Base-by-base conservation (phyloP, 2,797 vertebrate genomes). In the Craterocephalus amniculus region DNA sequence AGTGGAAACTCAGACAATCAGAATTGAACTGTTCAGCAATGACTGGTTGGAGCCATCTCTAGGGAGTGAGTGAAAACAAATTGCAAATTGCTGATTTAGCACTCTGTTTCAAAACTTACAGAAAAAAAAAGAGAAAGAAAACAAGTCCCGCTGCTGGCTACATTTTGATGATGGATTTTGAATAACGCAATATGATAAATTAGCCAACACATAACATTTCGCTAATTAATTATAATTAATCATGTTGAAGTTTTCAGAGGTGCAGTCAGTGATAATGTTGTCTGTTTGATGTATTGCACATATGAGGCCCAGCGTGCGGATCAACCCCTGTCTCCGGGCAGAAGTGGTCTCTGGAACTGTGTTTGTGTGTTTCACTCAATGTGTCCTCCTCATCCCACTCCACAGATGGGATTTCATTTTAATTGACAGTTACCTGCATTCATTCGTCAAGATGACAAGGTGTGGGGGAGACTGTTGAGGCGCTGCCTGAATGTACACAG, bases 221-320 rank as follows among this genome's bases (percentile, higher is more conserved):
- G 26, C 78, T 90, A 93, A 94, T 94, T 93, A 89, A 93, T 92
- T 90, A 80, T 85, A 93, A 94, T 94, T 82, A 94, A 94, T 94
- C 91, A 92, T 87, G 84, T 84, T 85, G 86, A 88, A 87, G 91
- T 87, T 87, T 90, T 92, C 78, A 74, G 86, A 93, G 87, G 90
- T 87, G 83, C 62, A 89, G 80, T 89, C 88, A 74, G 78, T 85
- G 91, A 89, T 91, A 93, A 92, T 89, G 87, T 83, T 84, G 87
- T 90, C 89, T 83, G 70, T 81, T 91, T 93, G 91, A 95, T 94
- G 85, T 89, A 94, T 93, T 80, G 88, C 88, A 63, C 74, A 65
- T 81, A 81, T 71, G 80, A 87, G 85, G 81, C 90, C 63, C 87
- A 80, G 89, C 84, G 32, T 89, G 85, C 54, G 71, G 76, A 92